Conservation (phyloP, 2,113 vertebrate species). For the Chaetodon trifascialis region DNA sequence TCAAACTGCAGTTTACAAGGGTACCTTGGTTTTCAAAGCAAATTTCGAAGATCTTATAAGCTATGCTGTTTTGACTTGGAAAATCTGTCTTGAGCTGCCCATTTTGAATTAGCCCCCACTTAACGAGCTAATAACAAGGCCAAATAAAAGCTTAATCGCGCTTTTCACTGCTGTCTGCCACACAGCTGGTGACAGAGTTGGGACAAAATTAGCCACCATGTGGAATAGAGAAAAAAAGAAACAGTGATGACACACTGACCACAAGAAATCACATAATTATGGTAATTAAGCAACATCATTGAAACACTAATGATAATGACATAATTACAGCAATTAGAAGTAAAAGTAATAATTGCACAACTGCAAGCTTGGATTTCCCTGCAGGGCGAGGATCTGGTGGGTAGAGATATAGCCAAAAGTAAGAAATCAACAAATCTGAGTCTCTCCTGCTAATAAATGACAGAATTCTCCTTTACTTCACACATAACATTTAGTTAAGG, state of each 20-base stretch:
- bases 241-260: constrained; percentile 66
- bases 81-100: neutral
- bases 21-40: neutral
- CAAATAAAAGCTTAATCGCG: constrained; percentile 32
- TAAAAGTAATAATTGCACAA: constrained; percentile 56
- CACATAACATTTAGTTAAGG: neutral
- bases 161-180: neutral
- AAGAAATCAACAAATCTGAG: constrained; percentile 64
- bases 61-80: neutral
- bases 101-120: constrained; percentile 22
- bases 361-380: constrained; percentile 59
- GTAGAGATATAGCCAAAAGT: constrained; percentile 55
- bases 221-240: neutral
- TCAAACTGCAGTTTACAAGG: neutral
- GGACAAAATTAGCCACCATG: constrained; percentile 25
- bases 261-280: constrained; percentile 75
- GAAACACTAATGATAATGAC: constrained; percentile 69
- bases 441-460: constrained; percentile 40
- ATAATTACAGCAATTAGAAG: constrained; percentile 76
- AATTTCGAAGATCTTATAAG: neutral
- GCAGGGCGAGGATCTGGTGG: constrained; percentile 41
- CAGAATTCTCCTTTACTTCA: constrained; percentile 2
- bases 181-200: neutral
- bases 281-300: constrained; percentile 69
- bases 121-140: constrained; percentile 27